Evolutionary conservation across 1,140 invertebrate species (phyloP).

Genomic region (Dendrolimus kikuchii): DNA sequence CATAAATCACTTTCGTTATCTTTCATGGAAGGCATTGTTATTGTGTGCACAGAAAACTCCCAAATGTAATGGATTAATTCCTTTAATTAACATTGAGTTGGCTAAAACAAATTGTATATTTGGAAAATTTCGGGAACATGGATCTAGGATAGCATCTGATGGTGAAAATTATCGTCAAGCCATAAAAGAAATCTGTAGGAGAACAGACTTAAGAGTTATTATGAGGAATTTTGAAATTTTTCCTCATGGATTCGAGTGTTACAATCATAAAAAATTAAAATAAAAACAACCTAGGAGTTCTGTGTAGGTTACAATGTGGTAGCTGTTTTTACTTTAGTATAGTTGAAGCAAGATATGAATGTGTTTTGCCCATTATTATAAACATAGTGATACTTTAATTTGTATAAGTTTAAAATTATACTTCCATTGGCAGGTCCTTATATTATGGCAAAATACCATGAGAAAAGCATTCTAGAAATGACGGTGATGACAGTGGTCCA

Average conservation of each 20-base stretch:
- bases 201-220: conserved; percentile 42
- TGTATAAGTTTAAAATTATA: too few relatives aligned
- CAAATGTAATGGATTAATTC: conserved; percentile 50
- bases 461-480: too few relatives aligned
- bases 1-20: conserved; percentile 66
- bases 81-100: conserved; percentile 41
- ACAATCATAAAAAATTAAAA: conserved; percentile 30
- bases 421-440: too few relatives aligned
- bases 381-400: too few relatives aligned
- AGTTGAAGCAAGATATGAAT: too few relatives aligned
- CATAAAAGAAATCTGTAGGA: conserved; percentile 46
- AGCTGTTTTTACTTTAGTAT: too few relatives aligned
- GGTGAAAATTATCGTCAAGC: conserved; percentile 30
- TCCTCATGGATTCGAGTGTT: conserved; percentile 50
- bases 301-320: too few relatives aligned
- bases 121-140: conserved; percentile 61
- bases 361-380: too few relatives aligned
- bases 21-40: conserved; percentile 57
- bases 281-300: background rate
- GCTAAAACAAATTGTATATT: conserved; percentile 61
- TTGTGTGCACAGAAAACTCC: conserved; percentile 51
- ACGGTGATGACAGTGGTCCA: too few relatives aligned
- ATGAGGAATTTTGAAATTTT: conserved; percentile 41
- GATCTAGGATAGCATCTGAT: conserved; percentile 34
- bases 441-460: too few relatives aligned